Evolutionary conservation across 1,140 invertebrate species (phyloP), one percentile per base, ranked within the genome.

Genomic region (Pachypsylla venusta): DNA sequence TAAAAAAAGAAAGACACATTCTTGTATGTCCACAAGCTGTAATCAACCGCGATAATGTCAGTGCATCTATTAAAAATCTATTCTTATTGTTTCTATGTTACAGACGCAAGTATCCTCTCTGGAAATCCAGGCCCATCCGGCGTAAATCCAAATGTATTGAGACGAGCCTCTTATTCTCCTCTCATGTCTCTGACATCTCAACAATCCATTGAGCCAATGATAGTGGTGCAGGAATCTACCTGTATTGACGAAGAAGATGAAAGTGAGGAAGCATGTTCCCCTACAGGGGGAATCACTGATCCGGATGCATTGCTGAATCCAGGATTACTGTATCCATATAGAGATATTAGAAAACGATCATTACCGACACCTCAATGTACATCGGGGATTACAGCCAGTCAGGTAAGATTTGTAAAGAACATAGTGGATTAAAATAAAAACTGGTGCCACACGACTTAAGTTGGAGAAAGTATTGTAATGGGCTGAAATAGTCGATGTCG

Each of bases 321-420:
- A 0, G 86, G 84, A 72, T 74, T 88, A 26, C 70, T 89, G 7
- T 87, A 84, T 2, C 86, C 87, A 1, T 88, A 83, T 78, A 75
- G 83, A 25, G 81, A 82, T 63, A 79, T 80, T 1, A 76, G 86
- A 55, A 89, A 89, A 67, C 81, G 87, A 64, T 89, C 85, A 5
- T 71, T 89, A 62, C 87, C 86, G 1, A 87, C 85, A 0, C 85
- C 85, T 7, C 81, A 85, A 63, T 87, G 86, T 63, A 85, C 84
- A 53, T 80, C 83, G 27, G 87, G 87, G 40, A 87, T 87, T 62
- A 89, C 85, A 10, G 87, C 87, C 30, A 87, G 84, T 58, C 87
- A 89, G 76, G 82, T 81, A 65, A 54, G 53, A n/a, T 35, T n/a
- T n/a, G n/a, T 30, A 25, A 20, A 56, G 54, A 19, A 13, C 14